Percentiles rank a stretch among this genome's conserved stretches.
Conservation (phyloP, 2,888 invertebrate genomes). For the Actias luna region DNA sequence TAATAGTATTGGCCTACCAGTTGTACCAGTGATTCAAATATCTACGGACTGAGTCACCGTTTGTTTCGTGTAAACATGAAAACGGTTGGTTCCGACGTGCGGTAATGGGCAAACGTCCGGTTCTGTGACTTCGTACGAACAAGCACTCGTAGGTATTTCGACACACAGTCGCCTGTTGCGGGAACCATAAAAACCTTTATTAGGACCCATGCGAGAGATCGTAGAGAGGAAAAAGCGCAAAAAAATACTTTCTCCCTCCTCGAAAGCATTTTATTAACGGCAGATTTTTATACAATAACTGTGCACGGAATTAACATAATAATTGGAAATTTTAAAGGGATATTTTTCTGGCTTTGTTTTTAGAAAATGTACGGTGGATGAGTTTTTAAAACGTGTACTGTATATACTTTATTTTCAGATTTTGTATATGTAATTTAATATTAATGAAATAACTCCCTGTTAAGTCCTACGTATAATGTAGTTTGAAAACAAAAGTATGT, state of each 20-base stretch:
- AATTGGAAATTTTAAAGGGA: not conserved
- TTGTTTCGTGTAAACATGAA: conserved; percentile 39
- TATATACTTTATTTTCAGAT: no score
- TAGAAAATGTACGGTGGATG: no score
- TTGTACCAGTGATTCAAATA: not conserved
- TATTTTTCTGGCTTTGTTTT: no score
- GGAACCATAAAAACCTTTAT: conserved; percentile 48
- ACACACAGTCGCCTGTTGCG: conserved; percentile 44
- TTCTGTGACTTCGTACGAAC: conserved; percentile 8
- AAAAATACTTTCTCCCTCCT: conserved; percentile 37
- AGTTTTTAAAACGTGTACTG: no score
- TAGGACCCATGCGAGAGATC: conserved; percentile 35
- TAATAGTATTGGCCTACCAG: not conserved
- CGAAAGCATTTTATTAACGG: conserved; percentile 23
- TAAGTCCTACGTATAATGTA: no score
- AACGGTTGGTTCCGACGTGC: conserved; percentile 42
- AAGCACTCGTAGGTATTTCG: conserved; percentile 18
- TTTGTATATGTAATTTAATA: no score
- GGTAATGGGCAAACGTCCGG: conserved; percentile 43
- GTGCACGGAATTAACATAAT: conserved; percentile 21
- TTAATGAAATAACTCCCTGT: no score
- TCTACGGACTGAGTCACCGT: conserved; percentile 23
- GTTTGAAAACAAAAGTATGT: no score
- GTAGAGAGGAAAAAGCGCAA: conserved; percentile 32
- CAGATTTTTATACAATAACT: conserved; percentile 18